These are phyloP conservation scores for Bergia sp. DNA, from an alignment of 92 coral and sea anemone species.

Conservation along the genomic window DNA sequence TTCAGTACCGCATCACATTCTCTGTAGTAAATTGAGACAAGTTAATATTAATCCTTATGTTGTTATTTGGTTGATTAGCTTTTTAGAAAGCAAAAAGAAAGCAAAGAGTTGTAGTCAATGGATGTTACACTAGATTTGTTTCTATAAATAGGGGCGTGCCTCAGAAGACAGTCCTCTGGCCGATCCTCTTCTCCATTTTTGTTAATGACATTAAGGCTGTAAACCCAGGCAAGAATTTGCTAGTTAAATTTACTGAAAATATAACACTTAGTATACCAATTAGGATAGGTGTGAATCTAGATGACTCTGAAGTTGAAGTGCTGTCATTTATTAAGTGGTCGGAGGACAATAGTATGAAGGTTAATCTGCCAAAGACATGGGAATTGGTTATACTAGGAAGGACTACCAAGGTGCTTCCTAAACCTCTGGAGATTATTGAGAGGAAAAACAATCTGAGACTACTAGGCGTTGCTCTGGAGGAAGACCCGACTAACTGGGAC, in stretches of 20 bases:
- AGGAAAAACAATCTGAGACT: slow-evolving; percentile 13
- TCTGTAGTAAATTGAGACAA: slow-evolving; percentile 21
- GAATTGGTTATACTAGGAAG: slow-evolving; percentile 50
- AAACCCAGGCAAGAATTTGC: slow-evolving; percentile 51
- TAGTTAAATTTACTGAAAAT: slow-evolving; percentile 53
- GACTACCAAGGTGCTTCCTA: slow-evolving; percentile 52
- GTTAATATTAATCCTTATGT: slow-evolving; percentile 9
- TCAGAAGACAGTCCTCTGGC: slow-evolving; percentile 37
- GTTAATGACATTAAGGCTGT: slow-evolving; percentile 41
- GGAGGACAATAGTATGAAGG: slow-evolving; percentile 46
- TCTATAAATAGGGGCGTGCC: slow-evolving; percentile 45
- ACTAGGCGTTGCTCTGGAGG: neutral
- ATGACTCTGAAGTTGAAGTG: slow-evolving; percentile 51
- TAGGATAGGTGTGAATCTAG: slow-evolving; percentile 39
- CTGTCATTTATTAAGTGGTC: slow-evolving; percentile 54
- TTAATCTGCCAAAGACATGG: slow-evolving; percentile 51
- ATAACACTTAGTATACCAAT: slow-evolving; percentile 56
- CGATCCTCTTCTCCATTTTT: slow-evolving; percentile 27
- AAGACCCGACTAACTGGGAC: too few relatives aligned
- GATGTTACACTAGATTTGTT: slow-evolving; percentile 15
- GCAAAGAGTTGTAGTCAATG: slow-evolving; percentile 11
- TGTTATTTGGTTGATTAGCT: slow-evolving; percentile 1
- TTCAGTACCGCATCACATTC: slow-evolving; percentile 35
- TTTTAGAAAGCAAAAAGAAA: neutral
- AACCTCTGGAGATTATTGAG: slow-evolving; percentile 24